These are phyloP conservation scores for Cololabis saira DNA, from an alignment of 2,113 vertebrate genomes.

Conservation along the genomic window DNA sequence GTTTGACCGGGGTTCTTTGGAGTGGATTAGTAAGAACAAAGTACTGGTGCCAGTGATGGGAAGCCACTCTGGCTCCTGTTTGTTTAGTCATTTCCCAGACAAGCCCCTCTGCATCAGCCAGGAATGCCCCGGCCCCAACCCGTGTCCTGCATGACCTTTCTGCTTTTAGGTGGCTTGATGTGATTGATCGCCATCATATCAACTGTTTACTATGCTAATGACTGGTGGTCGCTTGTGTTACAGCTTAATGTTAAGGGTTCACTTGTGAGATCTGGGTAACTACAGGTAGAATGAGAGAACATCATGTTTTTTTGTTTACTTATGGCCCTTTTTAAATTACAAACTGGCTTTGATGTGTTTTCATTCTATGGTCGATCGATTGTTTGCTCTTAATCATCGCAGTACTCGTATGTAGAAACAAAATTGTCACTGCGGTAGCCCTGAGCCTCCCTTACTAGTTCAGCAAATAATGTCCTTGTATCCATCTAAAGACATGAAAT, in stretches of 20 bases:
- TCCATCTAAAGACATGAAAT: conserved; percentile 37
- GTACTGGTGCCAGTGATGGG: conserved; percentile 77
- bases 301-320: not conserved
- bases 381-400: no score
- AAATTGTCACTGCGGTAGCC: conserved; percentile 8
- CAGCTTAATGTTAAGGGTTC: not conserved
- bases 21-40: conserved; percentile 77
- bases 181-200: conserved; percentile 32
- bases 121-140: conserved; percentile 58
- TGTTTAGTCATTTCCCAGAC: conserved; percentile 78
- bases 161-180: conserved; percentile 17
- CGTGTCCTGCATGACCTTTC: conserved; percentile 64
- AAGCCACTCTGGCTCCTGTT: conserved; percentile 74
- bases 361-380: not conserved
- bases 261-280: not conserved
- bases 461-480: conserved; percentile 24
- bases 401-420: not conserved
- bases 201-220: conserved; percentile 23
- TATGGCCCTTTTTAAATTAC: not conserved
- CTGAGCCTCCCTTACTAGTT: conserved; percentile 28
- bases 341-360: not conserved
- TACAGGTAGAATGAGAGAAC: not conserved
- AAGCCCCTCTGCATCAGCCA: conserved; percentile 62
- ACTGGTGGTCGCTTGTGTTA: conserved; percentile 11
- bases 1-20: conserved; percentile 71